phyloP scores from a whole-genome alignment of 2,888 invertebrate species.

The Hirudinaria manillensis region DNA sequence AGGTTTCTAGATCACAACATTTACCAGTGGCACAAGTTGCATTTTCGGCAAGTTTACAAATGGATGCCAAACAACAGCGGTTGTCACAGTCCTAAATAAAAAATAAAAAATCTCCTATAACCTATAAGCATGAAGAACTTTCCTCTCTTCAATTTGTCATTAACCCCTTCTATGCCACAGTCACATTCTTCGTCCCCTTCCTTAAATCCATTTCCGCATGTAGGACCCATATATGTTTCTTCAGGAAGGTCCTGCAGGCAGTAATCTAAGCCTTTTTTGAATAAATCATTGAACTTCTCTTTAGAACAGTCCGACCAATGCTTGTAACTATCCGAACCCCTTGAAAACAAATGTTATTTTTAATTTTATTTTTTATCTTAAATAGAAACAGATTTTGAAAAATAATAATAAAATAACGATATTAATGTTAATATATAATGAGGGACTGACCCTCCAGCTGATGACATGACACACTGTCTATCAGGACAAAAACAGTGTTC shows the following conservation, averaged over 20 bases:
- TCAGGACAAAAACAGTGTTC: not conserved
- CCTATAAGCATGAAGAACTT: too few relatives aligned
- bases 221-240: conserved; percentile 58
- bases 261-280: not conserved
- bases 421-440: too few relatives aligned
- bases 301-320: not conserved
- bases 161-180: conserved; percentile 64
- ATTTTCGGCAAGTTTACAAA: not conserved
- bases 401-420: not conserved
- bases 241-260: conserved; percentile 32
- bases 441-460: conserved; percentile 43
- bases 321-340: not conserved
- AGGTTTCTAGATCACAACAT: conserved; percentile 74
- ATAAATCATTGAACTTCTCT: not conserved
- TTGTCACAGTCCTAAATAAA: conserved; percentile 7
- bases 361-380: too few relatives aligned
- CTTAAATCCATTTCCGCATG: conserved; percentile 91
- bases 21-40: conserved; percentile 64
- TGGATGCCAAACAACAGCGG: not conserved
- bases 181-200: conserved; percentile 95
- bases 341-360: too few relatives aligned
- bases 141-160: not conserved
- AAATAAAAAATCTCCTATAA: too few relatives aligned
- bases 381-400: too few relatives aligned
- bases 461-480: conserved; percentile 6